Conservation (phyloP, 2,797 vertebrate species). For the Oceanodroma leucorhoa region DNA sequence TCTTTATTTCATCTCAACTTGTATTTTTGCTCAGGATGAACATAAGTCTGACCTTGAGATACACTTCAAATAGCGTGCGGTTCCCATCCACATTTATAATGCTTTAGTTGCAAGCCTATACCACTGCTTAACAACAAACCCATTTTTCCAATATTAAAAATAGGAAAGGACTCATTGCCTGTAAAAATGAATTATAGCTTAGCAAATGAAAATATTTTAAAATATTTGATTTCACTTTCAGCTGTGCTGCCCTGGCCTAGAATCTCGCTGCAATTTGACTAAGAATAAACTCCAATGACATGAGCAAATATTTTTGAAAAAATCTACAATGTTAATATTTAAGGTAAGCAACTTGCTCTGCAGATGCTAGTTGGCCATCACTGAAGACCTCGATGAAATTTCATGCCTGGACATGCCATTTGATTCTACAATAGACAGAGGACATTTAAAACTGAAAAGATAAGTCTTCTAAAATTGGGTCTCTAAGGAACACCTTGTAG, state of each 20-base stretch:
- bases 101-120: background rate
- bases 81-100: background rate
- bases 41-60: background rate
- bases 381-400: background rate
- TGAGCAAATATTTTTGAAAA: background rate
- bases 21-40: constrained; percentile 6
- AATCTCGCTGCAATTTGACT: background rate
- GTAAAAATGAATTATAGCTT: background rate
- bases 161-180: background rate
- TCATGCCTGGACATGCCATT: background rate
- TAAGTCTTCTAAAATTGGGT: background rate
- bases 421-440: background rate
- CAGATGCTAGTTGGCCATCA: background rate
- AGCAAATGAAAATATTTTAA: background rate
- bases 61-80: background rate
- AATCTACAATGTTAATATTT: background rate
- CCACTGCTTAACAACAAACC: background rate
- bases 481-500: fast-evolving
- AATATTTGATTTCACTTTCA: background rate
- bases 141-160: constrained; percentile 14
- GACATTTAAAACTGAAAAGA: background rate
- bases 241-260: background rate
- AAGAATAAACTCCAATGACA: background rate
- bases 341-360: background rate
- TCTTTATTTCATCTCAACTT: background rate